Base-by-base conservation (phyloP, 2,113 vertebrate species). In the Poeciliopsis turrubarensis region DNA sequence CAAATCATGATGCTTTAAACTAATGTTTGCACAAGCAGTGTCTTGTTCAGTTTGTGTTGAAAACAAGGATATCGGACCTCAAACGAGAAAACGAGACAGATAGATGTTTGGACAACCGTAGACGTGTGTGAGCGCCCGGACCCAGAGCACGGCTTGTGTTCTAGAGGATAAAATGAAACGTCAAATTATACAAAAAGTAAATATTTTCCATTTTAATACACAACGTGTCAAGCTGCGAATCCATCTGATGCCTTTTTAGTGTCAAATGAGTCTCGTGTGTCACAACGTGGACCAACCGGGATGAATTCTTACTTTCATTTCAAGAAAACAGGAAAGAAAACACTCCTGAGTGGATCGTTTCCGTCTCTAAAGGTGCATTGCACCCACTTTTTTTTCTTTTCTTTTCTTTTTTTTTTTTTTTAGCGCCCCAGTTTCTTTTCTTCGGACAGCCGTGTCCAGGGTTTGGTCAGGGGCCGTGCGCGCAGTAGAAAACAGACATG, bases 401-500 rank as follows among this genome's bases (percentile, higher is more conserved):
- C 10, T 10, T 2, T 34, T 2, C 9, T 9, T 10, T 2, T 34
- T 2, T 34, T 34, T 10, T 2, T 34, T 2, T 34, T 9, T 34
- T 34, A 34, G 30, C 44, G 66, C 70, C 27, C 51, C n/a, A 47
- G 5, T 64, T 68, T 72, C 34, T 81, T 32, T 60, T 67, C 41
- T 32, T 41, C 72, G 60, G 75, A 68, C 67, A 54, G 54, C 63
- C 51, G 57, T 26, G 47, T 90, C 77, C 78, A 69, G 61, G 77
- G 30, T 86, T 82, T 83, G 84, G 82, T 68, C 62, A 73, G 32
- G 30, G 67, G 37, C 71, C 60, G 8, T 61, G 54, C 65, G 70
- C 72, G 78, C 73, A 74, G 60, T 81, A 44, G 64, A 82, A 57
- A 81, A 84, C 82, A 73, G 14, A 86, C 75, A 77, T 57, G 65